Percentiles rank a stretch among this genome's conserved stretches.
phyloP scores from a whole-genome alignment of 2,888 invertebrate species.

The Leptarthrus brevirostris region DNA sequence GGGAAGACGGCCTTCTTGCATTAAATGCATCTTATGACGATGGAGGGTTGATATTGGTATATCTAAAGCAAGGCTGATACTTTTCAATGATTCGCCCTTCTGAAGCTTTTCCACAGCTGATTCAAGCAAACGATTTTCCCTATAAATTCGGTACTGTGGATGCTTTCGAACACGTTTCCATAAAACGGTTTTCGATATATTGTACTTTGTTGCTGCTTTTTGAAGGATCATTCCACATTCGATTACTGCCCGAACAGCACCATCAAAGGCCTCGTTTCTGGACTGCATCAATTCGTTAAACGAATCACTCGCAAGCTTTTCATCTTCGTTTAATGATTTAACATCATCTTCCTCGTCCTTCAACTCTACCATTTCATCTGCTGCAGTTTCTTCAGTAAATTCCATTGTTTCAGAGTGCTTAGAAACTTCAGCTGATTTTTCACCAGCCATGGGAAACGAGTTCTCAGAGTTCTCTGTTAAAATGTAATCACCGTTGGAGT shows the following conservation, averaged over 20 bases:
- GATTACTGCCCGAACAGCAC: conserved; percentile 64
- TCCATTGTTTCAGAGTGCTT: neutral
- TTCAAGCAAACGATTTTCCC: conserved; percentile 63
- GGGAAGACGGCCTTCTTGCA: conserved; percentile 63
- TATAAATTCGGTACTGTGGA: conserved; percentile 62
- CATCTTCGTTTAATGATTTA: conserved; percentile 52
- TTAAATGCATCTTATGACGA: conserved; percentile 64
- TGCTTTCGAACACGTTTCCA: conserved; percentile 65
- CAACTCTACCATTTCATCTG: conserved; percentile 53
- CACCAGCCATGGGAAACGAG: conserved; percentile 52
- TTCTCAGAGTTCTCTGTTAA: conserved; percentile 62
- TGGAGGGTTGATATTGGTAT: conserved; percentile 67
- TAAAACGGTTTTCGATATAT: conserved; percentile 65
- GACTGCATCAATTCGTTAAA: conserved; percentile 13
- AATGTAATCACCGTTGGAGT: conserved; percentile 63
- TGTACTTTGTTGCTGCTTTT: conserved; percentile 64
- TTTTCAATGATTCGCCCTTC: conserved; percentile 64
- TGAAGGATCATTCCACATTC: conserved; percentile 64
- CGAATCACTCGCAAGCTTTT: conserved; percentile 60
- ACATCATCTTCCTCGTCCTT: conserved; percentile 55
- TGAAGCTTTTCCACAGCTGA: conserved; percentile 64
- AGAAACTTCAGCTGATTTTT: conserved; percentile 58
- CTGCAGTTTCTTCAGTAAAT: conserved; percentile 5
- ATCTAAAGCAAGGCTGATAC: conserved; percentile 64
- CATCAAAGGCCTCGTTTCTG: conserved; percentile 59